These are phyloP conservation scores for crab-eating macaque (Macaca fascicularis) DNA, from an alignment of 2,113 vertebrate genomes.

Conservation along the genomic window T2T-MFA8v1.1 NC_088378.1:129857001-129857500, in stretches of 20 bases:
- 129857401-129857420: background rate
- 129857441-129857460: fast-evolving
- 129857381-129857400: background rate
- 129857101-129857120: fast-evolving
- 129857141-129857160: background rate
- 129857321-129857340: background rate
- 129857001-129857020: background rate
- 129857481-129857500: fast-evolving
- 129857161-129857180: background rate
- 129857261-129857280: background rate
- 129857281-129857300: background rate
- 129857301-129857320: background rate
- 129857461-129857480: fast-evolving
- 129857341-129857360: background rate
- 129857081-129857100: background rate
- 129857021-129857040: background rate
- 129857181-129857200: background rate
- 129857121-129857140: background rate
- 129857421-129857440: background rate
- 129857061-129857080: background rate
- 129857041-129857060: background rate
- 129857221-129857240: background rate
- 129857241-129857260: background rate
- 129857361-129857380: background rate
- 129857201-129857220: background rate